Conservation (phyloP, 2,113 vertebrate species). For the Clupea harengus region DNA sequence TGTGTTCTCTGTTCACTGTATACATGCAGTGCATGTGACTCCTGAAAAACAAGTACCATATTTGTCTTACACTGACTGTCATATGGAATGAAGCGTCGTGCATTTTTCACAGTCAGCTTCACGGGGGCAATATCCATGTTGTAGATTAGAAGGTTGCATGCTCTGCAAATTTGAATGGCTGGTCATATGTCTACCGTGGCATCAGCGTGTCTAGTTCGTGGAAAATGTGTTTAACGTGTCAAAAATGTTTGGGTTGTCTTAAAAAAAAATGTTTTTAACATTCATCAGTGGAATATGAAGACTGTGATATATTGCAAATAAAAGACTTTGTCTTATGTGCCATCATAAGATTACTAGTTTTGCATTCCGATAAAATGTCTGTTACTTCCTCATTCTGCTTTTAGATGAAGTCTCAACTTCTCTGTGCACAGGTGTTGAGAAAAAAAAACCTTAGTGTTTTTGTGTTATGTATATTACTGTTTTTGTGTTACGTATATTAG, state of each 20-base stretch:
- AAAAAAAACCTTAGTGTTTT: background rate
- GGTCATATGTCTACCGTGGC: background rate
- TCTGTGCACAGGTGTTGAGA: background rate
- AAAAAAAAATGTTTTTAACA: too few species aligned
- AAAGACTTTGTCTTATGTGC: background rate
- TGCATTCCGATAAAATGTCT: background rate
- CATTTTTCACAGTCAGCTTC: background rate
- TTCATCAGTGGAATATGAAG: too few species aligned
- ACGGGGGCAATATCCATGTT: background rate
- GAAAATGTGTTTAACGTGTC: too few species aligned
- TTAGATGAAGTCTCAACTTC: background rate
- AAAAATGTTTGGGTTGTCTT: too few species aligned
- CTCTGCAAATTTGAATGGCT: background rate
- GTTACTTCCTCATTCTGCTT: constrained; percentile 23
- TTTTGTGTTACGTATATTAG: background rate
- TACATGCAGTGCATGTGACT: background rate
- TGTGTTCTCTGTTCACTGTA: background rate
- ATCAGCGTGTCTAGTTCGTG: background rate
- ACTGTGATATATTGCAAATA: too few species aligned
- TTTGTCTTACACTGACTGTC: background rate
- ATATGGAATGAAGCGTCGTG: background rate
- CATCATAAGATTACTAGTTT: background rate
- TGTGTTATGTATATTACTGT: background rate
- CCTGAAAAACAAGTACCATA: background rate
- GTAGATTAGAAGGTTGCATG: background rate